Base-by-base conservation (phyloP, 2,888 invertebrate genomes). In the Leucophora obtusa region DNA sequence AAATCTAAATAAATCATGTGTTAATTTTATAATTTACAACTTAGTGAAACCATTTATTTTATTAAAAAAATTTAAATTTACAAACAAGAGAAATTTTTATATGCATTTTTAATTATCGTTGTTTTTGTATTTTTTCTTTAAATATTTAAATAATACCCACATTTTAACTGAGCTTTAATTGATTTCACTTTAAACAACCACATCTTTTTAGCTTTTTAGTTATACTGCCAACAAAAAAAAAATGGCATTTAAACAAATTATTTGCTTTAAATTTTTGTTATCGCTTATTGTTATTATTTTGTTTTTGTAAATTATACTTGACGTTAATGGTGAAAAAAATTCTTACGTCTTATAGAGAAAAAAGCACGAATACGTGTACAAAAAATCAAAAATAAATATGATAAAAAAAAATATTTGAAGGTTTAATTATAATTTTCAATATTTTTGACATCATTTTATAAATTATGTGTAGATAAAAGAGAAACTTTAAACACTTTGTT, bases 161-260 rank as follows among this genome's bases (percentile, higher is more conserved):
- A 43, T 56, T 65, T 43, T 7, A 10, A 35, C 28, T 59, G 28
- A 35, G 47, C 24, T 58, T 24, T 50, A 65, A 73, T 50, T 58
- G 65, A 73, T 74, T 66, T 74, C 59, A 18, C 73, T 74, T 66
- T 28, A 66, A 51, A 59, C 18, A 21, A 28, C 11, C 5, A 60
- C 21, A 53, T 62, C 18, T 58, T 66, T 63, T 43, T 0, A 33
- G 10, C 33, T 53, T 21, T 50, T 7, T 47, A 35, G 11, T 33
- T 18, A 28, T 17, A 15, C 35, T 66, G 24, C 28, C 59, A 59
- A 73, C 21, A 50, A 53, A 75, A 28, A 28, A 50, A 50, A 53
- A 75, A 38, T 75, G 68, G 50, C 69, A 75, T 62, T 69, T 75
- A 62, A 75, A 54, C 33, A 53, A 68, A 68, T 60, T 69, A 54